A percentile compares a stretch with the other conserved stretches of the same genome.
Conservation (phyloP, 2,113 vertebrate genomes). For the Diglossa brunneiventris region DNA sequence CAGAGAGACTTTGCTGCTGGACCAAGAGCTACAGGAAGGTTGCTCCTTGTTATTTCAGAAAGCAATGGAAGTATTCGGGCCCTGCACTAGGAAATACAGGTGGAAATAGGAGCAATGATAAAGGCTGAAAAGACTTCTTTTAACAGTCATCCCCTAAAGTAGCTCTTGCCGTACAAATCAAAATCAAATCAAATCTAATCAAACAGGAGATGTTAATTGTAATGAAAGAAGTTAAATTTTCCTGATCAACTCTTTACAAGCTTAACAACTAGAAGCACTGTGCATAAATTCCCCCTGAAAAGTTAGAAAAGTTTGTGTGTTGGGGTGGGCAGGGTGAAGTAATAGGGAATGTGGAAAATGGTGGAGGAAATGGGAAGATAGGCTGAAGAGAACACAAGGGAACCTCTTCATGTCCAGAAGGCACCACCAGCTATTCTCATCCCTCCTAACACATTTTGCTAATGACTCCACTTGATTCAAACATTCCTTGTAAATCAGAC, state of each 20-base stretch:
- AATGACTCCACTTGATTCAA: neutral
- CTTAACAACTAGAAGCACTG: neutral
- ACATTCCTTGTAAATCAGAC: neutral
- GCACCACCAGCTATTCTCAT: neutral
- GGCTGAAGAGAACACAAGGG: neutral
- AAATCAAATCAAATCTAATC: no score
- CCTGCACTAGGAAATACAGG: neutral
- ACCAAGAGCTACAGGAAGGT: neutral
- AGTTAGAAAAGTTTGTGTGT: neutral
- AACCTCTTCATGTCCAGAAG: fast-evolving
- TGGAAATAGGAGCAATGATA: neutral
- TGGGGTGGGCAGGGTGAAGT: neutral
- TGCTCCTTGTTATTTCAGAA: neutral
- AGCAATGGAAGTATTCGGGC: neutral
- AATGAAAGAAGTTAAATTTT: neutral
- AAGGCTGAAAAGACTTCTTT: neutral
- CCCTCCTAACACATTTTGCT: neutral
- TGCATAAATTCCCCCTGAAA: neutral
- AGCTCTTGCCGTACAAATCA: neutral
- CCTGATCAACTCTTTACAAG: neutral
- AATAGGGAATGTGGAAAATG: neutral
- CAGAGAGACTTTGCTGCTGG: neutral
- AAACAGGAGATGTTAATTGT: neutral
- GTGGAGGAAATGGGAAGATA: neutral
- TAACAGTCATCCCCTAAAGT: neutral